Conservation (phyloP, 2,888 invertebrate species). For the Unio delphinus region DNA sequence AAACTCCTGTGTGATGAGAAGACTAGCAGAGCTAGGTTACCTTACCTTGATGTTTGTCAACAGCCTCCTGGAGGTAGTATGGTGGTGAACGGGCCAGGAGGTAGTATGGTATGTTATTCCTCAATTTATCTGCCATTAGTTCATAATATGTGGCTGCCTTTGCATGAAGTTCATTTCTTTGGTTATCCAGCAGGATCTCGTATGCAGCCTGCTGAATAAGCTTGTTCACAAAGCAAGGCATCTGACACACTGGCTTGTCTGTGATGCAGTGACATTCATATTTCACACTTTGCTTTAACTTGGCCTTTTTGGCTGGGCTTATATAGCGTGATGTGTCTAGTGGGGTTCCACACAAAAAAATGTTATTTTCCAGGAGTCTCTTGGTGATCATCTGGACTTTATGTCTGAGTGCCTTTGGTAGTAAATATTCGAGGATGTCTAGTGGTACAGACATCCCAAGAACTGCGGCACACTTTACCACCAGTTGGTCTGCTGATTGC, state of each 20-base stretch:
- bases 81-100: conserved; percentile 29
- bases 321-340: not conserved
- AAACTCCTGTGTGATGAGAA: not conserved
- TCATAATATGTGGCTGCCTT: conserved; percentile 58
- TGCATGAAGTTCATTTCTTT: conserved; percentile 51
- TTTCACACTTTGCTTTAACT: conserved; percentile 12
- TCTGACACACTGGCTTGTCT: conserved; percentile 21
- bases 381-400: conserved; percentile 38
- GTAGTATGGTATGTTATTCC: conserved; percentile 38
- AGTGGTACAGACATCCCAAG: conserved; percentile 46
- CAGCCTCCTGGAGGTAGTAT: conserved; percentile 22
- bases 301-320: conserved; percentile 6
- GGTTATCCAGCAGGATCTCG: conserved; percentile 57
- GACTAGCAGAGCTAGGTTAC: conserved; percentile 6
- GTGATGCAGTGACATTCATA: conserved; percentile 34
- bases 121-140: conserved; percentile 44
- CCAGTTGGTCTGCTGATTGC: conserved; percentile 58
- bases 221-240: conserved; percentile 46
- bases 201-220: conserved; percentile 59
- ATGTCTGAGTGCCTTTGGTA: conserved; percentile 44
- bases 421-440: conserved; percentile 44
- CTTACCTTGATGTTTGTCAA: conserved; percentile 14
- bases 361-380: conserved; percentile 44
- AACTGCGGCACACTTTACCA: conserved; percentile 62
- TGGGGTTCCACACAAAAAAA: conserved; percentile 46